Conservation (phyloP, 1,140 invertebrate genomes). For the Aphaenogaster rudis region DNA sequence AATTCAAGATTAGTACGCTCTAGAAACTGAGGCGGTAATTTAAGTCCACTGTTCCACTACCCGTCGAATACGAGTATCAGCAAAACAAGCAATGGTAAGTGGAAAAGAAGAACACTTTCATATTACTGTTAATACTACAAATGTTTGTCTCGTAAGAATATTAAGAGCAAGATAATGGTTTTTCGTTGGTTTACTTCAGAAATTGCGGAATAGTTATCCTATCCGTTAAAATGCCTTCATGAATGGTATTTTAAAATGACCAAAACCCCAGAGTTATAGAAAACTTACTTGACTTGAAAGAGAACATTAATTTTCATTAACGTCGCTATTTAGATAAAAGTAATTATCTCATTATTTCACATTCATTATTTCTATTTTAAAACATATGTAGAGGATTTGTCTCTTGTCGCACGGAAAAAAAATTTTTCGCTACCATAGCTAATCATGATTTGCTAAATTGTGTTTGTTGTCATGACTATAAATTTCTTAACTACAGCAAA, state of each 20-base stretch:
- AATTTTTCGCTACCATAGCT: no score
- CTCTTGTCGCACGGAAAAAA: background rate
- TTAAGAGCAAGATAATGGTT: background rate
- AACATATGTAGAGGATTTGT: background rate
- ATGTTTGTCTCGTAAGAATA: slow-evolving; percentile 12
- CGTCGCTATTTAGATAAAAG: background rate
- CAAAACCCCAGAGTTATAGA: background rate
- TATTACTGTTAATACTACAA: slow-evolving; percentile 17
- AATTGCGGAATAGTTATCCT: slow-evolving; percentile 21
- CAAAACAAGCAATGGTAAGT: background rate
- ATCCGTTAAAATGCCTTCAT: slow-evolving; percentile 29
- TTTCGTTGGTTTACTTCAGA: slow-evolving; percentile 8
- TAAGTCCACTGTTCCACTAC: background rate
- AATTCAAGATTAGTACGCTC: slow-evolving; percentile 73
- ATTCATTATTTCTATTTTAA: slow-evolving; percentile 14
- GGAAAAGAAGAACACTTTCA: slow-evolving; percentile 26
- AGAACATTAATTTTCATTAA: slow-evolving; percentile 34
- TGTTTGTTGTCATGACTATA: no score
- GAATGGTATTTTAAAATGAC: background rate
- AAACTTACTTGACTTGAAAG: slow-evolving; percentile 19
- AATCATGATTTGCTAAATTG: no score
- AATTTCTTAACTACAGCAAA: no score
- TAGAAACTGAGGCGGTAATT: slow-evolving; percentile 6
- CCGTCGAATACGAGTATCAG: background rate
- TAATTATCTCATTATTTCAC: background rate